Evolutionary conservation across 2,888 invertebrate species (phyloP).

Genomic region (Keiferia lycopersicella): DNA sequence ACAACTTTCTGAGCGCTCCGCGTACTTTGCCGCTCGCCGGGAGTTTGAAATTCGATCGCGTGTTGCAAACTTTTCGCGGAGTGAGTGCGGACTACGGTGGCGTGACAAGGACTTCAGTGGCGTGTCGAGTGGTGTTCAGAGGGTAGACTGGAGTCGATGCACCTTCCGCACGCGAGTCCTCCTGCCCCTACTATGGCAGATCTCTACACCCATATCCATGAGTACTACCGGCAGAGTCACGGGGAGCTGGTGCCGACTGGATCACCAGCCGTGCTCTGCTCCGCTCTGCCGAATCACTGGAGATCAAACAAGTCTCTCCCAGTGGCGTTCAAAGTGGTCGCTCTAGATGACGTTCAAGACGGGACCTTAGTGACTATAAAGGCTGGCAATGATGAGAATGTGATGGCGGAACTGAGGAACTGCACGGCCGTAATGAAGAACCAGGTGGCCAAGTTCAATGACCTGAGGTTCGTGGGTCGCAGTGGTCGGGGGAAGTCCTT

Average conservation of each 20-base stretch:
- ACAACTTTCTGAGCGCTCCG: constrained; percentile 71
- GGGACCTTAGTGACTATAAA: constrained; percentile 96
- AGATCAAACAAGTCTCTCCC: constrained; percentile 98
- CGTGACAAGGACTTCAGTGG: constrained; percentile 69
- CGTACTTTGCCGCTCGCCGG: constrained; percentile 57
- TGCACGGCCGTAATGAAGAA: constrained; percentile 97
- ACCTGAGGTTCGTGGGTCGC: constrained; percentile 97
- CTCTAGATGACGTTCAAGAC: constrained; percentile 95
- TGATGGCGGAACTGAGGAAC: constrained; percentile 96
- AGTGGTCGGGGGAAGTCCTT: constrained; percentile 98
- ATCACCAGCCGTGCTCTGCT: constrained; percentile 97
- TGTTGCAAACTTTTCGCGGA: constrained; percentile 67
- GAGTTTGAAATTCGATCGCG: constrained; percentile 55
- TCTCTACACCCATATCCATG: constrained; percentile 87
- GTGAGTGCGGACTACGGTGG: constrained; percentile 62
- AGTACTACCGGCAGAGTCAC: constrained; percentile 92
- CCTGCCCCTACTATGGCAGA: constrained; percentile 86
- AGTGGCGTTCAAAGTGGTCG: constrained; percentile 97
- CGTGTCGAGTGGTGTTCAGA: constrained; percentile 63
- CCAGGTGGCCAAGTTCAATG: constrained; percentile 99
- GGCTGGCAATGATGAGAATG: constrained; percentile 99
- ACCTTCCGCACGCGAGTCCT: constrained; percentile 83
- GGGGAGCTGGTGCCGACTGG: constrained; percentile 97
- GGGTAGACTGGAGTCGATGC: constrained; percentile 82
- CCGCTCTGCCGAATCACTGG: constrained; percentile 97